Evolutionary conservation across 2,888 invertebrate genomes (phyloP), one percentile per base, ranked within the genome.

Genomic region (Entomobrya multifasciata): DNA sequence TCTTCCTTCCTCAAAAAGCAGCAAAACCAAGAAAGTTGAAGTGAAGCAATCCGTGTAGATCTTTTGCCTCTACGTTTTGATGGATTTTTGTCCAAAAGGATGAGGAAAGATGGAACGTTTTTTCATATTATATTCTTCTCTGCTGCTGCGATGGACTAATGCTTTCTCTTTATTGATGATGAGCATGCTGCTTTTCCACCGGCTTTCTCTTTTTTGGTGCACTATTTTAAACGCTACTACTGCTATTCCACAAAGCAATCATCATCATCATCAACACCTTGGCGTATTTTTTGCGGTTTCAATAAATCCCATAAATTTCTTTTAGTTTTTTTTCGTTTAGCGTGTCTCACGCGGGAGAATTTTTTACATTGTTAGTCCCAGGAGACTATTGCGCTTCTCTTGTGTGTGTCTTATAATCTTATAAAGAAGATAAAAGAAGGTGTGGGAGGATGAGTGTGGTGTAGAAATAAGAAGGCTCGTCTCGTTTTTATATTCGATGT

Each of bases 271-370:
- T 41, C 6, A 55, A 55, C 4, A 55, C 36, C 2, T 36, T 60
- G n/a, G n/a, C n/a, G n/a, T n/a, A n/a, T 20, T 30, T 57, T 30
- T 36, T 76, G 76, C 27, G 67, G 67, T 67, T 86, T 86, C 86
- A 86, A 86, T 86, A 86, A 86, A 86, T 86, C 86, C 80, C 62
- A 86, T 86, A 86, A 86, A 86, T 86, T 86, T 85, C 83, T 79
- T 78, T 78, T 49, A 72, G 79, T 67, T 86, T 85, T 60, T 49
- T 55, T 79, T 36, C 70, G 84, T 67, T 86, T 86, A 86, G 80
- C 86, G 65, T 62, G 41, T 22, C 74, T 80, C 79, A 62, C 86
- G 74, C 57, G 80, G 74, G 72, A 85, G 55, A 55, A 55, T 67
- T 84, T 84, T 70, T 15, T 81, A 57, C 25, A n/a, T 52, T 49